Conservation (phyloP, 2,888 invertebrate genomes). For the Chydorus sphaericus region DNA sequence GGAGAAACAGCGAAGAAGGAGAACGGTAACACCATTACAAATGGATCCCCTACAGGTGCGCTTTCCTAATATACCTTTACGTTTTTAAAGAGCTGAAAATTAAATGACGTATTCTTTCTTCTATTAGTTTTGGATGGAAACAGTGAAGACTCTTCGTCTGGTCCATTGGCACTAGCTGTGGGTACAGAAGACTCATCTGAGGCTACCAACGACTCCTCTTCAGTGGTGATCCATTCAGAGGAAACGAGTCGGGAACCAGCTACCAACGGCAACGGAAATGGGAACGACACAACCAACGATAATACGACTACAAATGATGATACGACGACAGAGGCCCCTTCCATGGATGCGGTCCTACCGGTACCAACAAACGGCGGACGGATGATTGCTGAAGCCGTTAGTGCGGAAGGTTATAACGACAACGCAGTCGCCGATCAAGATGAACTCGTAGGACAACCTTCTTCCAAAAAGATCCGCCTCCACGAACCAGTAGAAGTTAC, state of each 20-base stretch:
- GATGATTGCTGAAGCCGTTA: neutral
- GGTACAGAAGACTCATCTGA: slow-evolving; percentile 11
- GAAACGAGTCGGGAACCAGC: neutral
- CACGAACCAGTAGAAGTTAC: neutral
- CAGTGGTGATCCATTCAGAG: neutral
- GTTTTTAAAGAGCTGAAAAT: neutral
- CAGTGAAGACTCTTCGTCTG: slow-evolving; percentile 11
- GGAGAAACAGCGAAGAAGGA: too few relatives aligned
- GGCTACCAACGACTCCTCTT: slow-evolving; percentile 12
- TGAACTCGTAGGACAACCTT: neutral
- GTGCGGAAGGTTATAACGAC: neutral
- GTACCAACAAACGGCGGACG: neutral
- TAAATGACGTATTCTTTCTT: neutral
- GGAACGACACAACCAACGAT: neutral
- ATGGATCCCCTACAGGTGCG: slow-evolving; percentile 9
- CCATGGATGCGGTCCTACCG: neutral
- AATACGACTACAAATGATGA: neutral
- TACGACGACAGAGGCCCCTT: neutral
- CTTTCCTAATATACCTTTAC: too few relatives aligned
- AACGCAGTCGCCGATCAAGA: neutral
- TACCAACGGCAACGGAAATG: neutral
- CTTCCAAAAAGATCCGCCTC: neutral
- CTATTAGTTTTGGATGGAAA: neutral
- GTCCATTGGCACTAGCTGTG: neutral
- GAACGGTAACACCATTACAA: slow-evolving; percentile 7